Evolutionary conservation across 2,888 invertebrate genomes (phyloP).

Genomic region (Rotaria sp.): DNA sequence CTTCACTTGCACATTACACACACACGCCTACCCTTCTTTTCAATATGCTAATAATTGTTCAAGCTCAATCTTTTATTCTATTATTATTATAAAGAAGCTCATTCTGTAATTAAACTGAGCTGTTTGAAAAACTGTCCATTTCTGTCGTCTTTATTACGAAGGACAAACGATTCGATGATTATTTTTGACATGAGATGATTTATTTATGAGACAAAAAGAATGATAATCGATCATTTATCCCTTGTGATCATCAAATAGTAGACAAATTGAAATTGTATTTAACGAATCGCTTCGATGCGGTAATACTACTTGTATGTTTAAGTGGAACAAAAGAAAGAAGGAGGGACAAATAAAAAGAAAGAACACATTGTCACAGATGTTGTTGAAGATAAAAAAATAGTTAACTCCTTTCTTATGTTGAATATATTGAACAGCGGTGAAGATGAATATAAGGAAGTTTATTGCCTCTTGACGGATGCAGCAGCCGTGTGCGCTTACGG

Average conservation of each 20-base stretch:
- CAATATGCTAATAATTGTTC: slow-evolving; percentile 21
- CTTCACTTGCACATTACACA: slow-evolving; percentile 9
- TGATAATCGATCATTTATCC: slow-evolving; percentile 12
- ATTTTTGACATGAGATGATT: neutral
- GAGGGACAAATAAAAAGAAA: neutral
- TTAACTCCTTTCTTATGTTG: slow-evolving; percentile 12
- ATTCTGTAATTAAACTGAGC: slow-evolving; percentile 5
- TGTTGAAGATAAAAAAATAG: slow-evolving; percentile 14
- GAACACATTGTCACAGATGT: neutral
- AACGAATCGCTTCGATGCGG: neutral
- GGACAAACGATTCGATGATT: neutral
- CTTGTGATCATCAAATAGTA: slow-evolving; percentile 7
- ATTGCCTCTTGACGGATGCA: neutral
- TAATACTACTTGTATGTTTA: neutral
- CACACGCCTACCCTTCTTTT: neutral
- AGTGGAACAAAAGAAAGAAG: neutral
- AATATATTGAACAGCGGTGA: slow-evolving; percentile 5
- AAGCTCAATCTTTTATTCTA: slow-evolving; percentile 18
- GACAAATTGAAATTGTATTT: neutral
- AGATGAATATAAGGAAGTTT: neutral
- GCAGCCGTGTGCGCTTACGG: neutral
- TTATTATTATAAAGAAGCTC: neutral
- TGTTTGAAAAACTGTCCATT: neutral
- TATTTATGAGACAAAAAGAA: neutral
- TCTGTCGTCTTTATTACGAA: neutral